phyloP scores from a whole-genome alignment of 2,797 vertebrate genomes.

The Xiphophorus birchmanni region DNA sequence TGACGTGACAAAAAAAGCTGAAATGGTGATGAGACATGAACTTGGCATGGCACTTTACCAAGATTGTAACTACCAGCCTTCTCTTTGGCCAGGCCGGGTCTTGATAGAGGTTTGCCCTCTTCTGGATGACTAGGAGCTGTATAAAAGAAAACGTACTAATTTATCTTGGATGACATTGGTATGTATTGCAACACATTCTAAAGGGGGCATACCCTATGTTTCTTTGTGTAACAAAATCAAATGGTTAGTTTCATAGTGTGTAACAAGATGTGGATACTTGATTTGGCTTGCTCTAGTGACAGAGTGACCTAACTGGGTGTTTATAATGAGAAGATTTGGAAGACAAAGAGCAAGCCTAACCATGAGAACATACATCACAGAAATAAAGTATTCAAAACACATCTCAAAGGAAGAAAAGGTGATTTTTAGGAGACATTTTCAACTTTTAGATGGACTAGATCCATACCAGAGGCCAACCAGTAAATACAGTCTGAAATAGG shows the following conservation, averaged over 20 bases:
- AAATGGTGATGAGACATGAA: constrained; percentile 71
- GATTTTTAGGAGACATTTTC: neutral
- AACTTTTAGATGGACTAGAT: neutral
- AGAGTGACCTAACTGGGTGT: neutral
- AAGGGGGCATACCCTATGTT: constrained; percentile 49
- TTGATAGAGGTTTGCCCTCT: constrained; percentile 78
- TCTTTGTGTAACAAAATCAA: constrained; percentile 5
- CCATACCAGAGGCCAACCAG: neutral
- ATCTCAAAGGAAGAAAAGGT: neutral
- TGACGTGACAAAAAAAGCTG: constrained; percentile 70
- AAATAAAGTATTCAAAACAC: neutral
- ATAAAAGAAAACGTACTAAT: constrained; percentile 76
- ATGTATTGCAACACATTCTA: constrained; percentile 39
- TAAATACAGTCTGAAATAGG: neutral
- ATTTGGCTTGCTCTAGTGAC: neutral
- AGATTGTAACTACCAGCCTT: constrained; percentile 74
- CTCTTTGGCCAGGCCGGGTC: constrained; percentile 78
- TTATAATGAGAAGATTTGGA: neutral
- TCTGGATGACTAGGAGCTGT: constrained; percentile 79
- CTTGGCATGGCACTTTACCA: constrained; percentile 78
- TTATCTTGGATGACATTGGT: constrained; percentile 57
- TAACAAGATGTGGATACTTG: neutral
- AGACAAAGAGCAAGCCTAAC: neutral
- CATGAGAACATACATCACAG: neutral
- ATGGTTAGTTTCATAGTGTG: neutral